Evolutionary conservation across 2,888 invertebrate species (phyloP).

Genomic region (Nephrotoma appendiculata): DNA sequence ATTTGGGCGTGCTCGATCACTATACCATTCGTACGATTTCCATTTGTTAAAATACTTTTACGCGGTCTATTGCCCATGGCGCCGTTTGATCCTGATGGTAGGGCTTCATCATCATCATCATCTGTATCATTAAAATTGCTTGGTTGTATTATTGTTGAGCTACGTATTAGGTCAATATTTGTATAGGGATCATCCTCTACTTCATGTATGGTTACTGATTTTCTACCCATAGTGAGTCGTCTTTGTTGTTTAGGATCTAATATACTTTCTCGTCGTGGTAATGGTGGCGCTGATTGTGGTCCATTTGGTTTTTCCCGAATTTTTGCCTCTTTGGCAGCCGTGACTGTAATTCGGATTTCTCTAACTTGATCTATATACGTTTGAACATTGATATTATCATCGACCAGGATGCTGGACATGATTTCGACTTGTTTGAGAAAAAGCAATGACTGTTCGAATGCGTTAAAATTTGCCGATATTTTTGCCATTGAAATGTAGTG

Average conservation of each 20-base stretch:
- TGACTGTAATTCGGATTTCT: constrained; percentile 34
- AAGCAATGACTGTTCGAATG: constrained; percentile 44
- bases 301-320: constrained; percentile 14
- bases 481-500: constrained; percentile 58
- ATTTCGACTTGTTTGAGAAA: constrained; percentile 58
- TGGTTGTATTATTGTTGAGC: not conserved
- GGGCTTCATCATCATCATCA: not conserved
- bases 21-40: not conserved
- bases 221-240: not conserved
- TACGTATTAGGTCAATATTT: constrained; percentile 8
- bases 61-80: not conserved
- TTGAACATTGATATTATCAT: constrained; percentile 39
- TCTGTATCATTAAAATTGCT: not conserved
- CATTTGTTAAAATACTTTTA: not conserved
- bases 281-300: constrained; percentile 14
- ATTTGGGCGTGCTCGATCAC: not conserved
- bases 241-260: constrained; percentile 15
- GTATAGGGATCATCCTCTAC: constrained; percentile 10
- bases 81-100: not conserved
- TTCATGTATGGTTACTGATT: not conserved
- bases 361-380: constrained; percentile 11
- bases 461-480: constrained; percentile 44
- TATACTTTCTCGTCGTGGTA: constrained; percentile 20
- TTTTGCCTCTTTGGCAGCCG: constrained; percentile 32
- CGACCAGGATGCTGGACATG: constrained; percentile 44